phyloP scores from a whole-genome alignment of 2,888 invertebrate species.

The Drymonia ruficornis region DNA sequence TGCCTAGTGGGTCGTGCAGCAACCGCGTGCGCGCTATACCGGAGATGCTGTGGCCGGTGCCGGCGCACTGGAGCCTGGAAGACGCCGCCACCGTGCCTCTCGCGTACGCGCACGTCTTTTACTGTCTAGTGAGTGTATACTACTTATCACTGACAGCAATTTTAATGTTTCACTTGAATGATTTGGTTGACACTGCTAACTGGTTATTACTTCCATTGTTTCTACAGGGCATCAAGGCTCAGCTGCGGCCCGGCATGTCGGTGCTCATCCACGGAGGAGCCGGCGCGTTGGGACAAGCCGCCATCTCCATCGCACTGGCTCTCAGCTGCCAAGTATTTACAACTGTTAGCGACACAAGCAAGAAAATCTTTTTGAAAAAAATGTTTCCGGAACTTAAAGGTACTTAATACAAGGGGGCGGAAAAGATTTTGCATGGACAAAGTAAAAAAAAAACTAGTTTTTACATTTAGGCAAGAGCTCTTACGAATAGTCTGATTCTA shows the following conservation, averaged over 20 bases:
- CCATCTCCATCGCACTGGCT: constrained; percentile 57
- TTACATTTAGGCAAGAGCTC: too few relatives aligned
- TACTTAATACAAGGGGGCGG: neutral
- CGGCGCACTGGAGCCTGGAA: constrained; percentile 87
- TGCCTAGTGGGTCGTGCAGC: constrained; percentile 77
- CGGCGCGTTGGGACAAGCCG: constrained; percentile 68
- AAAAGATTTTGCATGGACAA: constrained; percentile 6
- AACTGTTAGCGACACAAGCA: constrained; percentile 59
- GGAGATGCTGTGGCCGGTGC: constrained; percentile 87
- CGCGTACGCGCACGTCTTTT: constrained; percentile 86
- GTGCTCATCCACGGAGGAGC: constrained; percentile 47
- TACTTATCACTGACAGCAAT: neutral
- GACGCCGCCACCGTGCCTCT: constrained; percentile 92
- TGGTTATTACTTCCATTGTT: neutral
- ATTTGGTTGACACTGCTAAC: neutral
- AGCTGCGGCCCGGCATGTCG: constrained; percentile 22
- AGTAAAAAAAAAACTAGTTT: neutral
- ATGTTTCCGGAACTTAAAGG: constrained; percentile 62
- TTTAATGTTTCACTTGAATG: neutral
- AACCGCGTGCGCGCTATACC: constrained; percentile 78
- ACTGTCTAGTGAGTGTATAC: constrained; percentile 53
- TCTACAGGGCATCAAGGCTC: constrained; percentile 8
- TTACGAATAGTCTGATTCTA: too few relatives aligned
- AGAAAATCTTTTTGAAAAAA: constrained; percentile 60
- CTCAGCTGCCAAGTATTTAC: constrained; percentile 58